These are phyloP conservation scores for Apamea monoglypha DNA, from an alignment of 2,888 invertebrate species.

Conservation along the genomic window DNA sequence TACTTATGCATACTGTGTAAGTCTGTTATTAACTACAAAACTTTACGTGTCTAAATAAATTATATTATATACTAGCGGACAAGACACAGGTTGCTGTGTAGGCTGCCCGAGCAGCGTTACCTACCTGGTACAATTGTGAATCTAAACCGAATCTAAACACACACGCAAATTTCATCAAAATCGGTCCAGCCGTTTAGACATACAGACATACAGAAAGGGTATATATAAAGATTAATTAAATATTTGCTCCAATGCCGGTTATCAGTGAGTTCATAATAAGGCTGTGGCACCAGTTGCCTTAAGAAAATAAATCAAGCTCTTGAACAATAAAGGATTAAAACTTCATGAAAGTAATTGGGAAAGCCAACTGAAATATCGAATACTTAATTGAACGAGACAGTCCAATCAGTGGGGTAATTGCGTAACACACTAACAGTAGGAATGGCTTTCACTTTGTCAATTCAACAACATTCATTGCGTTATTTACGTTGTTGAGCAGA, in stretches of 20 bases:
- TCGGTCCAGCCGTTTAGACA: not conserved
- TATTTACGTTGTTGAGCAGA: not conserved
- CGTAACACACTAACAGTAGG: not conserved
- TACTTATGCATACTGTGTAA: not conserved
- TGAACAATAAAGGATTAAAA: slow-evolving; percentile 1
- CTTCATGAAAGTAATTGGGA: not conserved
- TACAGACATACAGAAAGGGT: not conserved
- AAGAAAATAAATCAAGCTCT: not conserved
- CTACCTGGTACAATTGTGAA: not conserved
- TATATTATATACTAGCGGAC: not conserved
- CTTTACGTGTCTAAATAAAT: not conserved
- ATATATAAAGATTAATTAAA: not conserved
- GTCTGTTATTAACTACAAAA: not conserved
- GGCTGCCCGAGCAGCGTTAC: not conserved
- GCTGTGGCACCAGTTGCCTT: not conserved
- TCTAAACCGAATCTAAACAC: not conserved
- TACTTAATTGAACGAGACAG: not conserved
- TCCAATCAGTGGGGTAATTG: not conserved
- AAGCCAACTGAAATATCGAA: not conserved
- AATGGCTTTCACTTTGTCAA: not conserved
- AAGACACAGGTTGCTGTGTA: not conserved
- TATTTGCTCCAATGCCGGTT: not conserved
- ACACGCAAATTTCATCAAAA: not conserved
- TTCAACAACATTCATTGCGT: not conserved
- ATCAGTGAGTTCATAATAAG: not conserved